Conservation (phyloP, 1,140 invertebrate species). For the Chironomus tepperi region DNA sequence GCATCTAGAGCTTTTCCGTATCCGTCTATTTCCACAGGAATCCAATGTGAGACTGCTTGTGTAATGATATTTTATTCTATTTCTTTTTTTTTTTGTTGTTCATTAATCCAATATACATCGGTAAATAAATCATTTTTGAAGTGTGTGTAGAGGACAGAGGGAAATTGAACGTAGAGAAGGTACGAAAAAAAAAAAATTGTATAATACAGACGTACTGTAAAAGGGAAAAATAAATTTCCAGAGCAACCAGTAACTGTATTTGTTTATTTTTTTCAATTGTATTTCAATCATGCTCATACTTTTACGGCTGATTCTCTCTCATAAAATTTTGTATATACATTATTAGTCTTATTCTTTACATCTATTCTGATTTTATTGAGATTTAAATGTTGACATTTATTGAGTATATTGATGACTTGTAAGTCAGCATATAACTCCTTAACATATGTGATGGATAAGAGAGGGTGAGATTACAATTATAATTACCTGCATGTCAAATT, state of each 20-base stretch:
- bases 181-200: too few species aligned
- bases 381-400: not conserved
- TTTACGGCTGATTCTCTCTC: not conserved
- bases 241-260: slow-evolving; percentile 7
- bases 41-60: slow-evolving; percentile 6
- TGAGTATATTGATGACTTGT: not conserved
- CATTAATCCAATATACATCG: slow-evolving; percentile 6
- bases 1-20: not conserved
- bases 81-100: not conserved
- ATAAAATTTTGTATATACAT: too few species aligned
- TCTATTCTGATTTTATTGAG: not conserved
- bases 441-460: too few species aligned
- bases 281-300: not conserved
- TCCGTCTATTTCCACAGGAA: slow-evolving; percentile 18
- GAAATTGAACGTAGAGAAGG: not conserved
- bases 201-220: not conserved
- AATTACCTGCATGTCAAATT: not conserved
- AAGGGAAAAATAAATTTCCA: not conserved
- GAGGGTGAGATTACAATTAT: not conserved
- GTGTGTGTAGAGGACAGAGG: slow-evolving; percentile 11
- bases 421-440: too few species aligned
- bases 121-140: slow-evolving; percentile 15
- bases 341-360: too few species aligned
- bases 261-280: not conserved
- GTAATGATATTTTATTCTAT: not conserved